Evolutionary conservation across 2,113 vertebrate genomes (phyloP).

Genomic region (Origma solitaria): DNA sequence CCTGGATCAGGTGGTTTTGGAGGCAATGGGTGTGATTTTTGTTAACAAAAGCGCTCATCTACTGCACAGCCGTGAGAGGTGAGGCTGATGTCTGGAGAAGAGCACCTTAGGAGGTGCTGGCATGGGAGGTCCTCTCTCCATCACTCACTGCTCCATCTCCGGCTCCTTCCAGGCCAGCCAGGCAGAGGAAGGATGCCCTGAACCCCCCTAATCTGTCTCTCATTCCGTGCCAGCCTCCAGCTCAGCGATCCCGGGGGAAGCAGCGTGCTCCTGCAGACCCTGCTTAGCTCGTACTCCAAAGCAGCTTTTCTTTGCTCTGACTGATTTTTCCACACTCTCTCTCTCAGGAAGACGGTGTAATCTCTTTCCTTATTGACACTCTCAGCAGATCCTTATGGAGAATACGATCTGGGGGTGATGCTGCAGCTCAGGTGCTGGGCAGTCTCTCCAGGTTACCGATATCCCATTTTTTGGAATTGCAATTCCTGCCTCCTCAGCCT

Average conservation of each 20-base stretch:
- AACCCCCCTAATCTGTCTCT: rapidly evolving
- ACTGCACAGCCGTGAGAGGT: rapidly evolving
- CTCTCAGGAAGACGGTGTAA: neutral
- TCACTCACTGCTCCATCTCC: neutral
- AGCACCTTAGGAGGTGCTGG: neutral
- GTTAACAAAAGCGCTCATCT: rapidly evolving
- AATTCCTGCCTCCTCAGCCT: neutral
- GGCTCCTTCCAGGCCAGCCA: neutral
- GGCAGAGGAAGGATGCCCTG: neutral
- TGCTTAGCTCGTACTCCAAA: neutral
- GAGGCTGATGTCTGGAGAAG: neutral
- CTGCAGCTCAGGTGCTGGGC: neutral
- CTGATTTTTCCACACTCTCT: neutral
- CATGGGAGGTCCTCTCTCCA: rapidly evolving
- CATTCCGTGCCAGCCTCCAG: neutral
- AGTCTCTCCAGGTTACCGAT: neutral
- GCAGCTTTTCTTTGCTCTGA: neutral
- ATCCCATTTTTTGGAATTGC: neutral
- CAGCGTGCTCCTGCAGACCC: neutral
- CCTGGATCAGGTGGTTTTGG: neutral
- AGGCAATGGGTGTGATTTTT: neutral
- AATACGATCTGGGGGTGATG: neutral
- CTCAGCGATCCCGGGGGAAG: neutral
- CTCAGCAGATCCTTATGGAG: neutral
- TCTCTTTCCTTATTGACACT: neutral